phyloP scores from a whole-genome alignment of 2,888 invertebrate species.

The Mechanitis mazaeus region DNA sequence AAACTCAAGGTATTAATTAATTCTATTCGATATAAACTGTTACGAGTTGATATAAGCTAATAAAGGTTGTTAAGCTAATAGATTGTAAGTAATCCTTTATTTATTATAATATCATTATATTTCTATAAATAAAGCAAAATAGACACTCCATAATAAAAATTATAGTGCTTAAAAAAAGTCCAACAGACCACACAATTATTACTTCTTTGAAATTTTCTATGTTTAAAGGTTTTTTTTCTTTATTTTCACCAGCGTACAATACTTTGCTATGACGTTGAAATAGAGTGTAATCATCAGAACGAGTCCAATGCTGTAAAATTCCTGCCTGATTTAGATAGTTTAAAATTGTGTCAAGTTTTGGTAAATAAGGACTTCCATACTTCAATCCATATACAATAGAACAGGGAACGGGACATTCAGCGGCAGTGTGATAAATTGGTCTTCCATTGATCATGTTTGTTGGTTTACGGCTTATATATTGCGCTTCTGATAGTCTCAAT shows the following conservation, averaged over 20 bases:
- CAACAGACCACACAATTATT: conserved; percentile 50
- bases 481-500: conserved; percentile 63
- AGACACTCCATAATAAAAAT: conserved; percentile 46
- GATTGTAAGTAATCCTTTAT: neutral
- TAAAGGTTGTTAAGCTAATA: neutral
- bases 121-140: conserved; percentile 29
- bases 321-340: conserved; percentile 70
- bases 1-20: conserved; percentile 75
- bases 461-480: conserved; percentile 46
- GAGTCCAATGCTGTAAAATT: conserved; percentile 60
- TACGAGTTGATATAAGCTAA: no score
- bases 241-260: conserved; percentile 35
- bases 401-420: conserved; percentile 74
- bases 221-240: conserved; percentile 55
- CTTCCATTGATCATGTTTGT: conserved; percentile 55
- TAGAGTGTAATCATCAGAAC: conserved; percentile 47
- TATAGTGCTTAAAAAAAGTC: conserved; percentile 44
- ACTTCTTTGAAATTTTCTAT: conserved; percentile 67
- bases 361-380: conserved; percentile 77
- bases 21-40: no score
- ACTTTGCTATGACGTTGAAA: conserved; percentile 35
- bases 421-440: conserved; percentile 66
- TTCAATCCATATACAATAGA: conserved; percentile 73
- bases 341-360: conserved; percentile 63
- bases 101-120: neutral